Evolutionary conservation across 2,797 vertebrate species (phyloP), one percentile per base, ranked within the genome.

Genomic region (Nothura maculosa): DNA sequence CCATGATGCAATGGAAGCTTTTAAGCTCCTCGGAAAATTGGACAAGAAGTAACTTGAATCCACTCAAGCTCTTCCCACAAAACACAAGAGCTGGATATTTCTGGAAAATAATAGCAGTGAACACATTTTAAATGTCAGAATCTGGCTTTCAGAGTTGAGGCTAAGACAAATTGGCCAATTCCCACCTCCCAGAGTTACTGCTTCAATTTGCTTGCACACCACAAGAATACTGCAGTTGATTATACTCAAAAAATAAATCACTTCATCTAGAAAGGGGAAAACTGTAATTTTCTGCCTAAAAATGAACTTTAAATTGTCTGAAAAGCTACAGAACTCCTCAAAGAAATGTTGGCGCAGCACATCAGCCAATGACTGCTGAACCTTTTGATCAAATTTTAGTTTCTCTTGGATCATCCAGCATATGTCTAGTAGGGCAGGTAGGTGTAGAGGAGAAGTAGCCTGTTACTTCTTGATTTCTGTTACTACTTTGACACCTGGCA

Each of bases 1-100:
- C 76, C 72, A 83, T 94, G 91, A 96, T 85, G 92, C 94, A 95
- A 95, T 91, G 67, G 77, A 93, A 85, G 80, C 87, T 87, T 96
- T 95, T 93, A 94, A 96, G 43, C 28, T 50, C 60, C 67, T 93
- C 74, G 67, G 40, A 90, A 95, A 92, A 84, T 48, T 85, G 89
- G 87, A 67, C 61, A 76, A 81, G 67, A 74, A 68, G 48, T 73
- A 87, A 63, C 0, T 0, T 42, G 63, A 96, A 91, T 93, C 70
- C 55, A 92, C 83, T 95, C 69, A 94, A 87, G 87, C 34, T 87
- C 62, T 93, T 70, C 87, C 90, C 95, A 90, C 90, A 94, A 92
- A 93, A 88, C 81, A 95, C 91, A 94, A 75, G 90, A 92, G 94
- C 77, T 85, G 91, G 86, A 87, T 81, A 84, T 67, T 94, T 95